These are phyloP conservation scores for Xylocampa areola DNA, from an alignment of 2,888 invertebrate species.

Conservation along the genomic window DNA sequence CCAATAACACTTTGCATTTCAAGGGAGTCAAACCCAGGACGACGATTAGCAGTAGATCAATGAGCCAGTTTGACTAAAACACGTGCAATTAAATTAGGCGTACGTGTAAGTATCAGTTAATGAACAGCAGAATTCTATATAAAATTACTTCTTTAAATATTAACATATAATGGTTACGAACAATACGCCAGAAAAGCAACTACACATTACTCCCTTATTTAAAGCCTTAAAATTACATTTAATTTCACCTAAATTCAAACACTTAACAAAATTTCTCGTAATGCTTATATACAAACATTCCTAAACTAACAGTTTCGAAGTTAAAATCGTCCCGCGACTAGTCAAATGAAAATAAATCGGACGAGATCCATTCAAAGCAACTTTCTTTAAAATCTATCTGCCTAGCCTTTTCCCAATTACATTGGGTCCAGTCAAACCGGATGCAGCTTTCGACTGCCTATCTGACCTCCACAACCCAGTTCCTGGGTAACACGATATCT, in stretches of 20 bases:
- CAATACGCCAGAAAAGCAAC: constrained; percentile 2
- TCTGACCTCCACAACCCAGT: no score
- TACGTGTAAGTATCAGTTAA: no score
- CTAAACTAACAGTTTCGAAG: constrained; percentile 61
- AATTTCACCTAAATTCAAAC: constrained; percentile 54
- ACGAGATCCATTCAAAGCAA: constrained; percentile 47
- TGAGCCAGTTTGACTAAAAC: no score
- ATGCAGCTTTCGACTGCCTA: no score
- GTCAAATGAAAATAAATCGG: constrained; percentile 59
- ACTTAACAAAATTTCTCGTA: constrained; percentile 42
- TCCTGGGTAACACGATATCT: no score
- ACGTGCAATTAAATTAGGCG: no score
- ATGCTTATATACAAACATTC: constrained; percentile 52
- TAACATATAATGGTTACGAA: constrained; percentile 14
- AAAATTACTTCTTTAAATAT: constrained; percentile 1
- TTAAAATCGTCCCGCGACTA: constrained; percentile 44
- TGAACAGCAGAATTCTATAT: neutral
- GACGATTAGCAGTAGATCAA: no score
- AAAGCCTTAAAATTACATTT: constrained; percentile 39
- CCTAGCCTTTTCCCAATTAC: no score
- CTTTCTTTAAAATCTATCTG: constrained; percentile 34
- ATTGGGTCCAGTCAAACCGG: no score
- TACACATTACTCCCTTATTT: constrained; percentile 2
- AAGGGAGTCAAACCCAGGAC: no score
- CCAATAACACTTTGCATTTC: no score